Base-by-base conservation (phyloP, 2,888 invertebrate genomes). In the Autographa gamma region DNA sequence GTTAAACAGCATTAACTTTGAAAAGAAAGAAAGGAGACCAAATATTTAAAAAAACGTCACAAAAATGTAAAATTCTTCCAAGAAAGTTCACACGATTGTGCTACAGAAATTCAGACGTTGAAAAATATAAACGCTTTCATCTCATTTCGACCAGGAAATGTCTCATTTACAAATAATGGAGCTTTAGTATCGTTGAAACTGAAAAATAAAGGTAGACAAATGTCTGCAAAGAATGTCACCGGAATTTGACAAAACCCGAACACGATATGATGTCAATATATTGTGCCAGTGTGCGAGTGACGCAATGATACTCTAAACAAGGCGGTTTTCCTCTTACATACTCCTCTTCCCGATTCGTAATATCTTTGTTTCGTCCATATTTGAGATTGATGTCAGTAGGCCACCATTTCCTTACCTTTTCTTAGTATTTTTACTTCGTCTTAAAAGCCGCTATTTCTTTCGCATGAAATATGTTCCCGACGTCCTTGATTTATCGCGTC, bases 401-500 rank as follows among this genome's bases (percentile, higher is more conserved):
- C 54, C 89, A 71, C 69, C 67, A 58, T 63, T 80, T 83, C 83
- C 79, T 76, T 68, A 58, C 56, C 69, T 75, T 72, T 85, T 85
- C 82, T 70, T 66, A 67, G 82, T 83, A 84, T 76, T 82, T 81
- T 74, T 69, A 74, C 76, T 71, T 76, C 70, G 69, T 76, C 72
- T 81, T 79, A 72, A 79, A 83, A 79, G 66, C 69, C 62, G 64
- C 71, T 48, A 70, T 66, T 81, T 74, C 66, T 83, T 85, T 87
- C 79, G 31, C 66, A 79, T 85, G 85, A 85, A 85, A 85, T 78
- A 85, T 83, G 76, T 76, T 73, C 84, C 62, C 79, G 79, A 86
- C 88, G 92, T 90, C 93, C 93, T 91, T 92, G 91, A 91, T 92
- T 91, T 85, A 86, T 84, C 77, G 84, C 78, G 77, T 71, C 70